Conservation (phyloP, 2,888 invertebrate species). For the Heliconius hortense region DNA sequence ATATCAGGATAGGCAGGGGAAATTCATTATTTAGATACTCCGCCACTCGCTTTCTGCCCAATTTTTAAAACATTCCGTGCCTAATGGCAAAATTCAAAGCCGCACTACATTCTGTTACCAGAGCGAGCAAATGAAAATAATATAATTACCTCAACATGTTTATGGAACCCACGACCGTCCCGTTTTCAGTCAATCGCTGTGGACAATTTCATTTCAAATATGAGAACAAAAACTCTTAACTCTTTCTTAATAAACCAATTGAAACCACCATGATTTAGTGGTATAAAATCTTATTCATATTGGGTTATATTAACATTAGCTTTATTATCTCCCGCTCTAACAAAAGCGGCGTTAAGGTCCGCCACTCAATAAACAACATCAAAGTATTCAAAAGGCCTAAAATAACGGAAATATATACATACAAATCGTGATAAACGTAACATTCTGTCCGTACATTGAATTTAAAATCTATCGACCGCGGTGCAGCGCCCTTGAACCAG, state of each 20-base stretch:
- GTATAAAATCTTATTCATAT: no score
- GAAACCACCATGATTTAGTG: no score
- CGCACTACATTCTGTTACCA: background rate
- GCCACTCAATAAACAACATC: background rate
- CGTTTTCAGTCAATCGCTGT: background rate
- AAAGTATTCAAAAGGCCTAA: background rate
- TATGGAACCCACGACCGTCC: background rate
- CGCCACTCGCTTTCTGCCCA: no score
- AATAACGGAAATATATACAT: background rate
- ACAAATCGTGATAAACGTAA: background rate
- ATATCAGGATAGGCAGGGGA: no score
- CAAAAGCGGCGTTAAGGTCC: background rate
- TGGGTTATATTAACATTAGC: background rate
- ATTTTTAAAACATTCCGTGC: background rate
- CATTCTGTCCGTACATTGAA: conserved; percentile 37
- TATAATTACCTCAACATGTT: background rate
- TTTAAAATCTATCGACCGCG: conserved; percentile 49
- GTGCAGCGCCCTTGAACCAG: conserved; percentile 53
- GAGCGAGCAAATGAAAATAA: background rate
- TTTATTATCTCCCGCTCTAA: background rate
- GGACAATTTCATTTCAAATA: background rate
- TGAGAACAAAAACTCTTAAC: background rate
- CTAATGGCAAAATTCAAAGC: background rate
- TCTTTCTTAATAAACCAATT: no score
- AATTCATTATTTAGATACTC: no score